A percentile compares a stretch with the other conserved stretches of the same genome.
Evolutionary conservation across 37 sponge, comb jelly and placozoan genomes (phyloP).

Genomic region (Spongia lamella): DNA sequence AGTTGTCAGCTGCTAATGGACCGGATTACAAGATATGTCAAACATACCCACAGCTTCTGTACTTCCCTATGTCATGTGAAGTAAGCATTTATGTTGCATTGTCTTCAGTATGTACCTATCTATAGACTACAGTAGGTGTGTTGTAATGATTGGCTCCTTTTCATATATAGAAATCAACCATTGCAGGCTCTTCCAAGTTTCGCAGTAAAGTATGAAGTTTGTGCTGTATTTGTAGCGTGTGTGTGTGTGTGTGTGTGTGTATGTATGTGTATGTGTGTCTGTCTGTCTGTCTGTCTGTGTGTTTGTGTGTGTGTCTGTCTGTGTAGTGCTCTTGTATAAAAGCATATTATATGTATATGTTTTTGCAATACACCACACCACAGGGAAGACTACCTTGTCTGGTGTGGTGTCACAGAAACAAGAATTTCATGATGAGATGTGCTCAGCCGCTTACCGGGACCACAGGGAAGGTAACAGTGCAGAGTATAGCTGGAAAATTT

Average conservation of each 20-base stretch:
- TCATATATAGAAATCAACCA: slow-evolving; percentile 4
- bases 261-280: too few relatives aligned
- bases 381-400: slow-evolving; percentile 83
- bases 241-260: neutral
- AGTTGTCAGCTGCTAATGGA: slow-evolving; percentile 49
- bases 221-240: neutral
- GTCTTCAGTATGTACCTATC: too few relatives aligned
- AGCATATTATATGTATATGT: neutral
- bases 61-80: slow-evolving; percentile 29
- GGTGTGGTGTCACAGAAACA: slow-evolving; percentile 78
- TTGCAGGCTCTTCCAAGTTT: slow-evolving; percentile 65
- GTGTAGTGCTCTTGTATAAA: neutral
- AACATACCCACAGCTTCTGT: slow-evolving; percentile 78
- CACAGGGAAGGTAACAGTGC: slow-evolving; percentile 68
- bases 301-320: too few relatives aligned
- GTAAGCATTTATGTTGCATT: slow-evolving; percentile 11
- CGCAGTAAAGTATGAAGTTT: slow-evolving; percentile 84
- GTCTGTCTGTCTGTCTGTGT: too few relatives aligned
- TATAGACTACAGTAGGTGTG: too few relatives aligned
- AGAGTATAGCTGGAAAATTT: too few relatives aligned
- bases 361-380: neutral
- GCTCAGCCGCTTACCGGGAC: slow-evolving; percentile 93
- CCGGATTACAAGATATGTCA: slow-evolving; percentile 64
- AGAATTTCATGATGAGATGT: slow-evolving; percentile 83
- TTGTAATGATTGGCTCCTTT: too few relatives aligned